Percentiles rank a stretch among this genome's conserved stretches.
Conservation (phyloP, 2,113 vertebrate genomes). For the Climacteris rufus region DNA sequence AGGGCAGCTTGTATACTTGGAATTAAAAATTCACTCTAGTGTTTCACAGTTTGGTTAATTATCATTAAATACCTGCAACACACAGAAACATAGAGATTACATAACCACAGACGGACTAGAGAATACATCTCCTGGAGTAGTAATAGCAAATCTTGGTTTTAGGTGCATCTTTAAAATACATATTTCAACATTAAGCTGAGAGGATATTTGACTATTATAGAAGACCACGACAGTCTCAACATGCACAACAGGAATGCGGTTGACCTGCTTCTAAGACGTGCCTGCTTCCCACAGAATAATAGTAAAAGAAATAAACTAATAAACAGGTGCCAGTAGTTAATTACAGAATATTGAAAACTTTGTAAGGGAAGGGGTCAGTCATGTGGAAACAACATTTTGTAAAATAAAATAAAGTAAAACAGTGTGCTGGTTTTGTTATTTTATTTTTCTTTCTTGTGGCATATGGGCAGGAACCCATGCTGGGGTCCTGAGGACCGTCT, state of each 20-base stretch:
- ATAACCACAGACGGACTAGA: not conserved
- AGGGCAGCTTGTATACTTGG: not conserved
- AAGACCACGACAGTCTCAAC: not conserved
- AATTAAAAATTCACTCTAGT: not conserved
- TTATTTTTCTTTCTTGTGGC: not conserved
- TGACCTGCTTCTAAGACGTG: not conserved
- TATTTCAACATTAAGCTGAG: not conserved
- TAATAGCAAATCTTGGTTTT: not conserved
- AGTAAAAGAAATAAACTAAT: not conserved
- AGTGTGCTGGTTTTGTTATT: not conserved
- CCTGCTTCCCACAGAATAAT: not conserved
- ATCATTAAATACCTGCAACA: not conserved
- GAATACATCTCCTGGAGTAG: not conserved
- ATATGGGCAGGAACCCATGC: not conserved
- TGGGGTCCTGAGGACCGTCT: not conserved
- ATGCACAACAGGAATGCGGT: not conserved
- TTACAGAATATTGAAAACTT: not conserved
- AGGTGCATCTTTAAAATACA: not conserved
- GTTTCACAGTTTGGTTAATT: not conserved
- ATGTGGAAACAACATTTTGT: not conserved
- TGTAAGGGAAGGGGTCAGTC: not conserved
- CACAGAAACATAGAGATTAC: not conserved
- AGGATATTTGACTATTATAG: not conserved
- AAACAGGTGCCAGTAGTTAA: not conserved
- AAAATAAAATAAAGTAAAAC: not conserved